These are phyloP conservation scores for Copsychus sechellarum DNA, from an alignment of 2,113 vertebrate genomes.

Conservation along the genomic window DNA sequence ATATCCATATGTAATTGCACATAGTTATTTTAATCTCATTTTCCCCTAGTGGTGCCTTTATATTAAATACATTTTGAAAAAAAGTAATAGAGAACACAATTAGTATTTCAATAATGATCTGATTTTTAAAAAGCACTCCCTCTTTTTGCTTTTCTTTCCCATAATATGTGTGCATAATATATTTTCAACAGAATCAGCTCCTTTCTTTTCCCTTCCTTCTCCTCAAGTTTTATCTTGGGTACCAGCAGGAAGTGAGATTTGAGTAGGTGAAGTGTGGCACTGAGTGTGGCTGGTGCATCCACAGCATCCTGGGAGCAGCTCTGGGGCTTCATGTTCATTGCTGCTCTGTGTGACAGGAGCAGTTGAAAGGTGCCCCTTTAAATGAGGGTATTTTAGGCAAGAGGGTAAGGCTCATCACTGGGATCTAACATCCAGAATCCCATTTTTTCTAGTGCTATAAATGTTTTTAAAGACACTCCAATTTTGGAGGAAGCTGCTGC, in stretches of 20 bases:
- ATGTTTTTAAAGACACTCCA: neutral
- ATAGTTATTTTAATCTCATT: neutral
- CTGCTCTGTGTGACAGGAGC: neutral
- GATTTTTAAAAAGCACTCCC: neutral
- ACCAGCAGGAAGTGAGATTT: neutral
- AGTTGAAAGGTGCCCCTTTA: neutral
- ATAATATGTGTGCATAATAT: neutral
- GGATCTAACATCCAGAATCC: neutral
- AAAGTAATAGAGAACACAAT: neutral
- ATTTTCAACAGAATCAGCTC: neutral
- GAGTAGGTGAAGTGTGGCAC: neutral
- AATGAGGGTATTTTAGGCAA: neutral
- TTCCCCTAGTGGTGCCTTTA: neutral
- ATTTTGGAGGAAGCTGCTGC: neutral
- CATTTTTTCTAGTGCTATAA: neutral
- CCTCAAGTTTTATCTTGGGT: neutral
- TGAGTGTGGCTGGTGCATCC: neutral
- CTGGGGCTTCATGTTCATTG: neutral
- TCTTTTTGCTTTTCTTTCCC: neutral
- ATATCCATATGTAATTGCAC: rapidly evolving
- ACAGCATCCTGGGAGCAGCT: neutral
- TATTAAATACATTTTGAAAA: neutral
- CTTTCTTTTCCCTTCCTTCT: neutral
- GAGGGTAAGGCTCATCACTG: neutral
- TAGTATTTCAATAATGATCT: neutral